These are phyloP conservation scores for Caenorhabditis tropicalis DNA, from an alignment of 1,140 invertebrate species.

Conservation along the genomic window DNA sequence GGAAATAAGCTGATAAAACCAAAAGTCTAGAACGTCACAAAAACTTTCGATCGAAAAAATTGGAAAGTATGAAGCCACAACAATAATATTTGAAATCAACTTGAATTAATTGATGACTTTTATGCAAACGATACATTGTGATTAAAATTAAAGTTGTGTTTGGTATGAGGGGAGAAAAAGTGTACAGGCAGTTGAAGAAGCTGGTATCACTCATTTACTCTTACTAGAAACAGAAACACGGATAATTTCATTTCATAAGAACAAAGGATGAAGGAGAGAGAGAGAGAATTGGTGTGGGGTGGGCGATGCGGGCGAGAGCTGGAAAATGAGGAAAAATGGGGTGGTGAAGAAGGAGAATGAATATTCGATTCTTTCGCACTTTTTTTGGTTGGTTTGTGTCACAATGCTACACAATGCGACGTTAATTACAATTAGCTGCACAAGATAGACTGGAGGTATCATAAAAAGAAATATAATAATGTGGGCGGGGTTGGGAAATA, in stretches of 20 bases:
- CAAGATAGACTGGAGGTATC: neutral
- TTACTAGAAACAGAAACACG: slow-evolving; percentile 6
- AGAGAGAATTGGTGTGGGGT: neutral
- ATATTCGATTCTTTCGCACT: slow-evolving; percentile 38
- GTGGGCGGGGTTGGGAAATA: neutral
- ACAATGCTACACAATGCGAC: slow-evolving; percentile 14
- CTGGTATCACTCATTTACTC: slow-evolving; percentile 24
- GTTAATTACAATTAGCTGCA: slow-evolving; percentile 27
- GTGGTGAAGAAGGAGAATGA: neutral
- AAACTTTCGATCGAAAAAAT: neutral
- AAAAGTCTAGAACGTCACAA: neutral
- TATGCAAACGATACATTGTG: slow-evolving; percentile 1
- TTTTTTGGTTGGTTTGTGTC: neutral
- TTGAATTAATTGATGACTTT: neutral
- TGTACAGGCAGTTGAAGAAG: slow-evolving; percentile 20
- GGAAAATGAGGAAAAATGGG: neutral
- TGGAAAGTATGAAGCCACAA: neutral
- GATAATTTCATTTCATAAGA: slow-evolving; percentile 28
- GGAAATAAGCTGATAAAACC: neutral
- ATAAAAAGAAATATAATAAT: neutral
- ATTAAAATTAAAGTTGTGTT: neutral
- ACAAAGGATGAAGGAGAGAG: neutral
- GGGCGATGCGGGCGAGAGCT: neutral
- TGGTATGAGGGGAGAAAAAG: neutral
- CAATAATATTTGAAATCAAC: too few species aligned